Conservation (phyloP, 2,113 vertebrate genomes). For the Lipophrys pholis region DNA sequence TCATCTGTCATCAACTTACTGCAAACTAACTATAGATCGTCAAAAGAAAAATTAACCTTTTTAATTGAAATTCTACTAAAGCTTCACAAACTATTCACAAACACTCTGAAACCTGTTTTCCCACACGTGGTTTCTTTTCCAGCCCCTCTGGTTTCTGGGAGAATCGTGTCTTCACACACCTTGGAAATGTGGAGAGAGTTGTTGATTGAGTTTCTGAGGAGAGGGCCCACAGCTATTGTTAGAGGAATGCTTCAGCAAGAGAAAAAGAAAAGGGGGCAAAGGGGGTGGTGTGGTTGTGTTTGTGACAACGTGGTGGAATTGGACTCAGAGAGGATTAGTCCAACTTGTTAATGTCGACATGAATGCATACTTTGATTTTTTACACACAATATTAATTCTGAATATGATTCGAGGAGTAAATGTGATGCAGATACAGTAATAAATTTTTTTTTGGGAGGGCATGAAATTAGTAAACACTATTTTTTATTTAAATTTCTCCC, state of each 20-base stretch:
- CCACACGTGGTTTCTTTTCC: neutral
- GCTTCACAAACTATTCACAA: neutral
- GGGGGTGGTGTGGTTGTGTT: slow-evolving; percentile 25
- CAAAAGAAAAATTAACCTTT: too few relatives aligned
- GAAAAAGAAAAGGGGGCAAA: slow-evolving; percentile 11
- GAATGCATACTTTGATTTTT: neutral
- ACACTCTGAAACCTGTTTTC: neutral
- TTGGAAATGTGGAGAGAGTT: neutral
- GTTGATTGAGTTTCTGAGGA: neutral
- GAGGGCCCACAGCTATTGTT: slow-evolving; percentile 46
- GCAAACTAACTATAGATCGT: too few relatives aligned
- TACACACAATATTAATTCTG: neutral
- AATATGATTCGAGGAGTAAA: neutral
- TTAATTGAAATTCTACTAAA: too few relatives aligned
- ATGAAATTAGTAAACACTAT: too few relatives aligned
- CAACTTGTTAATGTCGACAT: slow-evolving; percentile 48
- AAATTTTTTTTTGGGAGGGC: neutral
- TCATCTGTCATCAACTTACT: too few relatives aligned
- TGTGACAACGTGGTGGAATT: slow-evolving; percentile 74
- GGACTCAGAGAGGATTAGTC: slow-evolving; percentile 66
- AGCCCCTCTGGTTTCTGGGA: slow-evolving; percentile 23
- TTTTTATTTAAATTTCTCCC: neutral
- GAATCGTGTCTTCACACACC: slow-evolving; percentile 11
- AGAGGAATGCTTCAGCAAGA: slow-evolving; percentile 27
- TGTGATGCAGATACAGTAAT: neutral